A percentile compares a stretch with the other conserved stretches of the same genome.
Evolutionary conservation across 1,140 invertebrate species (phyloP).

Genomic region (Drosophila insularis): DNA sequence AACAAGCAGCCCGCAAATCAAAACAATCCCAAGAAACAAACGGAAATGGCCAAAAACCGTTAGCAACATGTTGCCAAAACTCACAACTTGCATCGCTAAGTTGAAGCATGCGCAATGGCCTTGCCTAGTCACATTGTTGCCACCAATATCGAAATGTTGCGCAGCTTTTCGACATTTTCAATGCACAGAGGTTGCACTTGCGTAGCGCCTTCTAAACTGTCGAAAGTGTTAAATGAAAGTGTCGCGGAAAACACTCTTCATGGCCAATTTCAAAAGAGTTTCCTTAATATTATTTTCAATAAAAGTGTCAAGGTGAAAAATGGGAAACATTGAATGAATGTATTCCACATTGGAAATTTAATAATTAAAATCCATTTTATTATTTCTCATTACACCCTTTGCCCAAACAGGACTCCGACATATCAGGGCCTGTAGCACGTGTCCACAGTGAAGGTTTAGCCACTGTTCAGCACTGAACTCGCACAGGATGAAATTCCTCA

Average conservation of each 20-base stretch:
- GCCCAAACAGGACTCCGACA: too few relatives aligned
- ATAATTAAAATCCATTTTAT: too few relatives aligned
- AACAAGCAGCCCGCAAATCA: constrained; percentile 63
- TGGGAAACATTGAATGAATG: too few relatives aligned
- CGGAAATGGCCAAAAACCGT: neutral
- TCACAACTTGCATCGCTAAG: neutral
- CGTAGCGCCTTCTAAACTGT: constrained; percentile 8
- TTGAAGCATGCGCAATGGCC: constrained; percentile 33
- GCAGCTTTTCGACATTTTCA: constrained; percentile 36
- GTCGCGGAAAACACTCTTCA: neutral
- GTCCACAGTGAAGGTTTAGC: too few relatives aligned
- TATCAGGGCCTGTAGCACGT: too few relatives aligned
- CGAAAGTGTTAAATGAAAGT: neutral
- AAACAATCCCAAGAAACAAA: constrained; percentile 42
- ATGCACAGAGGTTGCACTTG: constrained; percentile 41
- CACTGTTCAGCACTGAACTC: too few relatives aligned
- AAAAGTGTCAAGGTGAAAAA: too few relatives aligned
- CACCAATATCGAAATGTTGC: constrained; percentile 29
- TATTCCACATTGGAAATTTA: too few relatives aligned
- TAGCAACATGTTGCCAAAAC: constrained; percentile 40
- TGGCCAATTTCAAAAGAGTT: too few relatives aligned
- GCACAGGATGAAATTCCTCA: too few relatives aligned
- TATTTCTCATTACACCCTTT: too few relatives aligned
- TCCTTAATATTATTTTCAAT: too few relatives aligned
- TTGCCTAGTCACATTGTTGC: constrained; percentile 32